Evolutionary conservation across 2,113 vertebrate genomes (phyloP), one percentile per base, ranked within the genome.

Genomic region (Tautogolabrus adspersus): DNA sequence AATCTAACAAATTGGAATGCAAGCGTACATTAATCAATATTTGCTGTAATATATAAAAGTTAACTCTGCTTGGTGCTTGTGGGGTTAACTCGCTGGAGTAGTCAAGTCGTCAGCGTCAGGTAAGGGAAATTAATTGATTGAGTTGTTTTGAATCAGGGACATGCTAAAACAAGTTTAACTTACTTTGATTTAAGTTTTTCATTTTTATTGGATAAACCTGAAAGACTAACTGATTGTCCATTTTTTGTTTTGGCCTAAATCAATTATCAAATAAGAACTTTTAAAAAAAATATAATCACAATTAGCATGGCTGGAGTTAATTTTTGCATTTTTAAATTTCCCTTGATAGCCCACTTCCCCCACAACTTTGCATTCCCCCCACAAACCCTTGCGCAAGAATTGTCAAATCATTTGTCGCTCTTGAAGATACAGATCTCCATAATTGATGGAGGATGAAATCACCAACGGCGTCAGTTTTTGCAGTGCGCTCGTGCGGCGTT

Each of bases 401-500:
- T 22, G 11, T 47, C 1, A 59, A n/a, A 26, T 34, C 1, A 71
- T 66, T 75, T 75, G 60, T 63, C 16, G 1, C 30, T 66, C 57
- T 30, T 54, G 1, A 59, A 66, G 69, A 77, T 60, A n/a, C 42
- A 63, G 47, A 66, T 84, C 64, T 58, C 46, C 21, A 54, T 1
- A 56, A 71, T 49, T 75, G 85, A 89, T 86, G 82, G 66, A 71
- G 68, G 30, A 37, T 77, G 61, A 81, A 66, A 72, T 81, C 59
- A 61, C 15, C 15, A 16, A 7, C 46, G 12, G 26, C 22, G 22
- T 23, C 6, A 69, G 22, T 46, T 56, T 56, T 10, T 15, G 55
- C 68, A 83, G 89, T 90, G 89, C 89, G 54, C 81, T 87, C 90
- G 8, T 63, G 93, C 79, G 93, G 87, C 74, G 34, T 49, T 21